phyloP scores from a whole-genome alignment of 2,888 invertebrate genomes.

The Rhagium mordax region DNA sequence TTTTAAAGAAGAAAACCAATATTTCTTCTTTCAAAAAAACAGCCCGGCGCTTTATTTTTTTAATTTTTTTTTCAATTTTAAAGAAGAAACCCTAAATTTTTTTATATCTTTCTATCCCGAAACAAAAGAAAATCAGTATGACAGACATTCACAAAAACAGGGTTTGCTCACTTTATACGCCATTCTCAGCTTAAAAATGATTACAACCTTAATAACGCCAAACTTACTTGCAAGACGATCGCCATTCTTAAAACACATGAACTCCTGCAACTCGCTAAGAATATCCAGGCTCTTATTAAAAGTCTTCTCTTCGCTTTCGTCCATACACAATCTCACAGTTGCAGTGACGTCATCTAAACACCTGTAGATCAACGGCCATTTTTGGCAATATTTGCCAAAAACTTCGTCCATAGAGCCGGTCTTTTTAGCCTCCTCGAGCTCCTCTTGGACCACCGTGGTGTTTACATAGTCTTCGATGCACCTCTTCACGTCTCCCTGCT shows the following conservation, averaged over 20 bases:
- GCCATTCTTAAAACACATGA: conserved; percentile 86
- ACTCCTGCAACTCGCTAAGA: conserved; percentile 79
- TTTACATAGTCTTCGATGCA: conserved; percentile 78
- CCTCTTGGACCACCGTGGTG: conserved; percentile 73
- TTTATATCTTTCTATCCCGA: too few relatives aligned
- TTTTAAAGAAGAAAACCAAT: too few relatives aligned
- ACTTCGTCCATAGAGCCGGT: conserved; percentile 71
- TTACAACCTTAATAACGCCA: too few relatives aligned
- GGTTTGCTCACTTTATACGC: too few relatives aligned
- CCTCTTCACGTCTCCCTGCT: conserved; percentile 67
- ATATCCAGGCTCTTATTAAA: conserved; percentile 78
- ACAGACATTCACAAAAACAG: too few relatives aligned
- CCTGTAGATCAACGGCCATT: conserved; percentile 73
- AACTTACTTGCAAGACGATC: conserved; percentile 86
- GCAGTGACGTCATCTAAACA: conserved; percentile 76
- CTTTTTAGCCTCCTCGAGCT: conserved; percentile 81
- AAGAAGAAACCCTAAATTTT: too few relatives aligned
- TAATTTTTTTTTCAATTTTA: too few relatives aligned
- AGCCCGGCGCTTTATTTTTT: too few relatives aligned
- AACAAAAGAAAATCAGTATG: too few relatives aligned
- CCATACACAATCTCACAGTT: conserved; percentile 77
- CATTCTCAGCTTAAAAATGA: too few relatives aligned
- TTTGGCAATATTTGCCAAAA: conserved; percentile 78
- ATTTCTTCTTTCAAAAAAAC: too few relatives aligned
- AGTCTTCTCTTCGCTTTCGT: conserved; percentile 75